Conservation (phyloP, 2,113 vertebrate species). For the Caranx ignobilis region DNA sequence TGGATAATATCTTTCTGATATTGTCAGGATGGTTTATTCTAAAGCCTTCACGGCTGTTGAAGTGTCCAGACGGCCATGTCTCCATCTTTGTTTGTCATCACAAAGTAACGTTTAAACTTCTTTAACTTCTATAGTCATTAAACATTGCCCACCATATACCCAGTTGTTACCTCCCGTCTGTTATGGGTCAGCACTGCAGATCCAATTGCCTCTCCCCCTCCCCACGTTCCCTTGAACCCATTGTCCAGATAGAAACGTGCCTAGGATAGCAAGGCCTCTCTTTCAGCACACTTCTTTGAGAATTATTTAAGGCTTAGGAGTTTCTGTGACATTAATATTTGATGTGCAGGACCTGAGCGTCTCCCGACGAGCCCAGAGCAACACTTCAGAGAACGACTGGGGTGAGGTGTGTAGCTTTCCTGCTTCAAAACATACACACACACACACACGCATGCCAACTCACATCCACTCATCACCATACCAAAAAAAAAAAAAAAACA, state of each 20-base stretch:
- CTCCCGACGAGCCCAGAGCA: constrained; percentile 78
- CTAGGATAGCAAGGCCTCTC: constrained; percentile 80
- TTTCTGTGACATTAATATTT: constrained; percentile 88
- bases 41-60: constrained; percentile 7
- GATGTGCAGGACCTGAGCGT: constrained; percentile 83
- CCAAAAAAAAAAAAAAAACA: constrained; percentile 6
- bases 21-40: constrained; percentile 13
- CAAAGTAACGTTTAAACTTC: constrained; percentile 20
- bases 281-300: constrained; percentile 85
- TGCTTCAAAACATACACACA: constrained; percentile 57
- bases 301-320: constrained; percentile 88
- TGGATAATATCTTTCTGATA: constrained; percentile 33
- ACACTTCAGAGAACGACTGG: constrained; percentile 82
- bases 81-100: not conserved
- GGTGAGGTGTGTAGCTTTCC: constrained; percentile 65
- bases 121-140: constrained; percentile 12
- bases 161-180: constrained; percentile 50
- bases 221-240: constrained; percentile 73
- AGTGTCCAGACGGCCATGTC: constrained; percentile 5
- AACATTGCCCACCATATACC: constrained; percentile 18
- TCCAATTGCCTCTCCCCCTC: constrained; percentile 41
- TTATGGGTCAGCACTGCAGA: constrained; percentile 50
- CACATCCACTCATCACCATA: constrained; percentile 31
- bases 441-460: constrained; percentile 25
- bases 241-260: constrained; percentile 85